Evolutionary conservation across 1,140 invertebrate genomes (phyloP), one percentile per base, ranked within the genome.

Genomic region (Adoxophyes honmai): DNA sequence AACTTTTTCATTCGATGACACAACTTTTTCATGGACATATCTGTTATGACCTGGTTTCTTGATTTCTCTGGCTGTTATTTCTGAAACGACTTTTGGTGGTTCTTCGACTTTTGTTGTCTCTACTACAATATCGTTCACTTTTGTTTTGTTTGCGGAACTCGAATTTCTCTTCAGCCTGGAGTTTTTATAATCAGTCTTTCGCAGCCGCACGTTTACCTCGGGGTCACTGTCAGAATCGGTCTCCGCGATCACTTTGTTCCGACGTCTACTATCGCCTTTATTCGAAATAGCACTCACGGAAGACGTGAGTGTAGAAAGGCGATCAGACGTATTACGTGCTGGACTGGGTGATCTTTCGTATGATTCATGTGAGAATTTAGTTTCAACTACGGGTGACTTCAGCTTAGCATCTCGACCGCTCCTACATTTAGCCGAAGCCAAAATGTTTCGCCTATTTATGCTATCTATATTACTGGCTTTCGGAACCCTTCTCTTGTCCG

Each of bases 401-500:
- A 93, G 90, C 75, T 92, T 92, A 44, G 78, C 82, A 82, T 93
- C 94, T 73, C 91, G 91, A 34, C 94, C 95, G 77, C 94, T 96
- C 70, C 95, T 91, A 75, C 94, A 95, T 83, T 95, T 94, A 1
- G 95, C 95, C 39, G 94, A 96, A n/a, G 95, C 94, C 18, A 97
- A 84, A 52, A 97, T 96, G 81, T 96, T 97, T 76, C 96, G 95
- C 13, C 95, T 91, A 78, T 96, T 96, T 36, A 95, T 94, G 2
- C 94, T 94, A 79, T 95, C 94, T 34, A 96, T 93, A 78, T 92
- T 94, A 60, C 94, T 91, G 0, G 93, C 90, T 81, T 96, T 96
- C 15, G 96, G 89, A 55, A 96, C 91, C 64, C 93, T 90, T 75
- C 88, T 86, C 56, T 89, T 90, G 51, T 90, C 90, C 64, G 89